Evolutionary conservation across 2,797 vertebrate genomes (phyloP).

Genomic region (Psittacula echo): DNA sequence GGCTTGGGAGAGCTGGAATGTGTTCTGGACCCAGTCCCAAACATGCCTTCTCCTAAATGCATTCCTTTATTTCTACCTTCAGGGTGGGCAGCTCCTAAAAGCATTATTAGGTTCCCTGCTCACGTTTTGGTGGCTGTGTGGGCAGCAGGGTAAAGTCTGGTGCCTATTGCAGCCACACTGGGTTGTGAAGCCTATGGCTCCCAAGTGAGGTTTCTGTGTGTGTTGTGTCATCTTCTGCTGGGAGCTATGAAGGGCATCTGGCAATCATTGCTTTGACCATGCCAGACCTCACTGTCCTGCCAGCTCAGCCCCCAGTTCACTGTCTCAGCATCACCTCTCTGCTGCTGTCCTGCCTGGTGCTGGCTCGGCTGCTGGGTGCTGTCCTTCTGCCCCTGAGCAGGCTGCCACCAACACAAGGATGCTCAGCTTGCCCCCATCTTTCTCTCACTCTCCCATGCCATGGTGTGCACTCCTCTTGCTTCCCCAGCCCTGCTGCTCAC

Average conservation of each 20-base stretch:
- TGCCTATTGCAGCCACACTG: background rate
- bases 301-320: background rate
- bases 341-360: background rate
- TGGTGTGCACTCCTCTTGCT: background rate
- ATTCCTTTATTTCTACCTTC: background rate
- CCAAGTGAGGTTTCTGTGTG: background rate
- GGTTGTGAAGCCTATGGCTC: background rate
- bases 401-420: background rate
- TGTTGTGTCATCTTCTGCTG: background rate
- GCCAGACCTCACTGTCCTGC: background rate
- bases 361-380: background rate
- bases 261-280: background rate
- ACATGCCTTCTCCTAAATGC: background rate
- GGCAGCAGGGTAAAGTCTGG: background rate
- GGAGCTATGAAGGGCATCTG: background rate
- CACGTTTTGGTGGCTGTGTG: fast-evolving
- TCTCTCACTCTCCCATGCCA: background rate
- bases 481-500: background rate
- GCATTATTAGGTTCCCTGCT: background rate
- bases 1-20: background rate
- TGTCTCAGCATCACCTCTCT: background rate
- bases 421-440: background rate
- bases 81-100: background rate
- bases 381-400: background rate
- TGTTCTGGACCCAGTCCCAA: background rate